Evolutionary conservation across 2,797 vertebrate species (phyloP).

Genomic region (Sparidentex hasta): DNA sequence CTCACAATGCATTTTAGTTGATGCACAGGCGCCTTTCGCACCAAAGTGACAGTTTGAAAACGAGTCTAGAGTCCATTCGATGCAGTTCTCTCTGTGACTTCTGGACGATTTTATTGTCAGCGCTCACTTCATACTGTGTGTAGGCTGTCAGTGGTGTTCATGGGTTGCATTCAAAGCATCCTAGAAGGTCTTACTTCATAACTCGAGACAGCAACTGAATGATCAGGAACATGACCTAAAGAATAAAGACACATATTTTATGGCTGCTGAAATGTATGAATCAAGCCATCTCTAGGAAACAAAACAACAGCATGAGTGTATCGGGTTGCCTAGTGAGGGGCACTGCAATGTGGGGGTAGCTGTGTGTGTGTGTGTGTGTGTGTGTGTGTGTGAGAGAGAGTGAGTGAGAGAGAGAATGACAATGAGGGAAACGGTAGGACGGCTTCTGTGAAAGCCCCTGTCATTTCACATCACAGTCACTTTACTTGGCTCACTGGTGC

Average conservation of each 20-base stretch:
- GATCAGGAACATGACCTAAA: not conserved
- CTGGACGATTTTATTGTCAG: too few relatives aligned
- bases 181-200: not conserved
- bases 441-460: conserved; percentile 76
- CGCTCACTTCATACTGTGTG: not conserved
- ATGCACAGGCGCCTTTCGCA: too few relatives aligned
- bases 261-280: conserved; percentile 12
- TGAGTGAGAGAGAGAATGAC: conserved; percentile 47
- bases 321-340: conserved; percentile 28
- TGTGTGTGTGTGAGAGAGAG: conserved; percentile 6
- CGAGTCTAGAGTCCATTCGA: too few relatives aligned
- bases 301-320: conserved; percentile 34
- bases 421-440: conserved; percentile 64
- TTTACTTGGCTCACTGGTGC: conserved; percentile 62
- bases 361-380: conserved; percentile 29
- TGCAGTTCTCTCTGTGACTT: not conserved
- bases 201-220: not conserved
- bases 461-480: conserved; percentile 80
- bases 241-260: not conserved
- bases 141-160: not conserved
- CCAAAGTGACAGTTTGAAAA: not conserved
- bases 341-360: conserved; percentile 42
- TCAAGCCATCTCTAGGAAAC: conserved; percentile 17
- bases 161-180: not conserved
- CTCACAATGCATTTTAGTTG: conserved; percentile 2